Evolutionary conservation across 2,888 invertebrate species (phyloP).

Genomic region (Pyrgus malvae): DNA sequence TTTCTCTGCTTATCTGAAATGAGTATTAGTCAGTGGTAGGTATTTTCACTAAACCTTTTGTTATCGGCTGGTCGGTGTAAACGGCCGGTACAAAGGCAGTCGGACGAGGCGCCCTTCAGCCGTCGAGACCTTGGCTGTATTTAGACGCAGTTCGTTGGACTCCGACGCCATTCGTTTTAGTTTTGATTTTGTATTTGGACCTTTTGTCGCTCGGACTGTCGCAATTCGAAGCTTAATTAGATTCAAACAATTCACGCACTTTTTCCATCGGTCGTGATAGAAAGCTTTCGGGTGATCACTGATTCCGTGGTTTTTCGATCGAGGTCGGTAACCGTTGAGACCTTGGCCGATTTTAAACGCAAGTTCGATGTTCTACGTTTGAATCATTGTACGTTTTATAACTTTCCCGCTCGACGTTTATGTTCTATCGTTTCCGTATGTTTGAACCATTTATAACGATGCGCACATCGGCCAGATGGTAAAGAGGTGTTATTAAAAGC

Average conservation of each 20-base stretch:
- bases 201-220: slow-evolving; percentile 63
- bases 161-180: slow-evolving; percentile 65
- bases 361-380: slow-evolving; percentile 68
- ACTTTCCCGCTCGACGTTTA: slow-evolving; percentile 69
- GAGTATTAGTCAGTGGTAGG: slow-evolving; percentile 64
- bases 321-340: slow-evolving; percentile 64
- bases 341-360: slow-evolving; percentile 78
- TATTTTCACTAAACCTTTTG: slow-evolving; percentile 69
- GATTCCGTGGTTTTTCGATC: slow-evolving; percentile 23
- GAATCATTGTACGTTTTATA: slow-evolving; percentile 54
- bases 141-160: slow-evolving; percentile 78
- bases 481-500: slow-evolving; percentile 34
- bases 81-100: slow-evolving; percentile 69
- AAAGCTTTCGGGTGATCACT: neutral
- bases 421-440: slow-evolving; percentile 65
- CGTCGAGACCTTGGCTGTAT: slow-evolving; percentile 77
- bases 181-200: slow-evolving; percentile 60
- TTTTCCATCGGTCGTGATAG: slow-evolving; percentile 32
- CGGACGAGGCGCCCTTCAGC: slow-evolving; percentile 76
- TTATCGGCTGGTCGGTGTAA: slow-evolving; percentile 61
- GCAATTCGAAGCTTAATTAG: slow-evolving; percentile 56
- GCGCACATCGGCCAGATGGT: slow-evolving; percentile 59
- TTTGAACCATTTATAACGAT: slow-evolving; percentile 61
- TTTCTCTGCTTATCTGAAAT: slow-evolving; percentile 21
- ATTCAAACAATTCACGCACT: slow-evolving; percentile 35